Base-by-base conservation (phyloP, 2,888 invertebrate species). In the Glomeris marginata region DNA sequence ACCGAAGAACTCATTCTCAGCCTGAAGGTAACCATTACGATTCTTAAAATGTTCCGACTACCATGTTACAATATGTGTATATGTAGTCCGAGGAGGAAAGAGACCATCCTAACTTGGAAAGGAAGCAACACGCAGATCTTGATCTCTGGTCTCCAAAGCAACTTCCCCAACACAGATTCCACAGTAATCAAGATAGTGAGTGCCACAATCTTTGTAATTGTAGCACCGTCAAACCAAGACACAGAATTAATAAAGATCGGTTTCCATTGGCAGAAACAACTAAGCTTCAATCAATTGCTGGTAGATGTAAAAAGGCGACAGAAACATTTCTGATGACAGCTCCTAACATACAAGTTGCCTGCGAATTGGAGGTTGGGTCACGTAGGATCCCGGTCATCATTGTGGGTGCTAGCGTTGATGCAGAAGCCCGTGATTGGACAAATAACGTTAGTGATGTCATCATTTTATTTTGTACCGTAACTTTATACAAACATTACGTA, bases 341-440 rank as follows among this genome's bases (percentile, higher is more conserved):
- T 51, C 76, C 78, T 1, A 75, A 76, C 56, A 66, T 81, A 1
- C 69, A 76, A 46, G 61, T 81, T 0, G 69, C 78, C 55, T 76
- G 80, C 58, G 80, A 81, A 62, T 77, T 81, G 56, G 75, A 67
- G 55, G 66, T 66, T 41, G 57, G 62, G 37, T 65, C 65, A 43
- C 62, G 66, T 55, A 60, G 64, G 34, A 69, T 71, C 8, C 77
- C 77, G 34, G 70, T 77, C 10, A 58, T 78, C 13, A 65, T 74
- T 45, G 52, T 74, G 1, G 72, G 72, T 60, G 66, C 77, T 28
- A 74, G 77, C 1, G 62, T 76, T 1, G 77, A 80, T 56, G 63
- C 75, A 10, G 72, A 73, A 1, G 62, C 80, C 1, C 73, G 77
- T 61, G 78, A 82, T 63, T 82, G 81, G 81, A 77, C 79, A 0